Base-by-base conservation (phyloP, 2,113 vertebrate genomes). In the Pelvicachromis taeniatus region DNA sequence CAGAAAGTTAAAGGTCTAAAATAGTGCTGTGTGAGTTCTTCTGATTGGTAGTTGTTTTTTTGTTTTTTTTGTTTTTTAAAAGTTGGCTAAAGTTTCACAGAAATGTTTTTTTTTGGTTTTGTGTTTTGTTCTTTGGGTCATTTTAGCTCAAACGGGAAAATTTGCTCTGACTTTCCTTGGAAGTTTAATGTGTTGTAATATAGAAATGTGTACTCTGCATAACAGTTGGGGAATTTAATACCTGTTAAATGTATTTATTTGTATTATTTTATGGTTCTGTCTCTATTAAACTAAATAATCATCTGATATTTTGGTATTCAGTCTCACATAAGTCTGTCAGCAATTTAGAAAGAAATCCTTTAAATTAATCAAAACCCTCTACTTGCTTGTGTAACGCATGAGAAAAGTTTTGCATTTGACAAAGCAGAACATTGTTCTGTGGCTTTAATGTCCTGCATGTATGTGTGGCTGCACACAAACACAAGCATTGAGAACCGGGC, bases 381-480 rank as follows among this genome's bases (percentile, higher is more conserved):
- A 19, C 59, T n/a, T 63, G 61, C 73, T 77, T 58, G 21, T 65
- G 31, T 63, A 52, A 80, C 16, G 56, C 35, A 55, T 35, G 26
- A 33, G 26, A 83, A 84, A 80, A 75, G 65, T 90, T 85, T 82
- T 68, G 70, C 77, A 70, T 26, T 14, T 80, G 78, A 68, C 70
- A 29, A 77, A 78, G 87, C 81, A 82, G 23, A 83, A 59, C 52
- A 55, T 84, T 90, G 88, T 89, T 75, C 73, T 68, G 29, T 88
- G 83, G 84, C 50, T 81, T 91, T 90, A 90, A 90, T 61, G 82
- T 85, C 86, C 65, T 65, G 77, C 78, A 65, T 83, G 78, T 88
- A 82, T 91, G 90, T 91, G 81, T 90, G 88, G 84, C 85, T 90
- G 88, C 88, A 91, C 91, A 92, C 78, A 81, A 89, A 92, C 91